phyloP scores from a whole-genome alignment of 1,140 invertebrate genomes.

The Eulimnadia texana region DNA sequence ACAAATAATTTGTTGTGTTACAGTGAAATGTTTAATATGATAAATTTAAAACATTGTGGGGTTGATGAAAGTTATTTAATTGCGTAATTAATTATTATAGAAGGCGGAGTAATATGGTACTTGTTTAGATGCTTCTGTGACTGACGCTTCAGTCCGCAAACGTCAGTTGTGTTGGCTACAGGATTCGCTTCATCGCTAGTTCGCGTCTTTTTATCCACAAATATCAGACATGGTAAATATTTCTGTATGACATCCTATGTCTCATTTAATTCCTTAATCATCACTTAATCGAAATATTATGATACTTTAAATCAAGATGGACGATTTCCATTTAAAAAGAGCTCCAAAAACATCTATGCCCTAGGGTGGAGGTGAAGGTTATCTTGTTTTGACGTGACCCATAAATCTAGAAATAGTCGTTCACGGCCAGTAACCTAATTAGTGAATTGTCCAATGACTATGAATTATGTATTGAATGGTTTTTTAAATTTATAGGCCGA shows the following conservation, averaged over 20 bases:
- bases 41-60: too few species aligned
- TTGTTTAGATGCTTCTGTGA: background rate
- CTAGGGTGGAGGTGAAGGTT: background rate
- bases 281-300: too few species aligned
- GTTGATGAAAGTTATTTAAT: too few species aligned
- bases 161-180: background rate
- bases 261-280: background rate
- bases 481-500: slow-evolving; percentile 55
- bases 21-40: too few species aligned
- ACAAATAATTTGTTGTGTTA: too few species aligned
- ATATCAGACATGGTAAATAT: background rate
- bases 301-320: too few species aligned
- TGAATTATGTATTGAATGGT: too few species aligned
- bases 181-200: too few species aligned
- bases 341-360: background rate
- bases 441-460: too few species aligned
- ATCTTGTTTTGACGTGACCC: background rate
- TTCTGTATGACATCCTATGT: background rate
- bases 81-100: background rate
- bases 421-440: too few species aligned
- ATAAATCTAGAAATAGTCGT: too few species aligned
- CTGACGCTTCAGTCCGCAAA: background rate
- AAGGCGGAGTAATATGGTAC: background rate
- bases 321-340: background rate
- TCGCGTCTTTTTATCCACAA: background rate